These are phyloP conservation scores for Sinodicranocentrus sp. DNA, from an alignment of 2,888 invertebrate genomes.

Conservation along the genomic window DNA sequence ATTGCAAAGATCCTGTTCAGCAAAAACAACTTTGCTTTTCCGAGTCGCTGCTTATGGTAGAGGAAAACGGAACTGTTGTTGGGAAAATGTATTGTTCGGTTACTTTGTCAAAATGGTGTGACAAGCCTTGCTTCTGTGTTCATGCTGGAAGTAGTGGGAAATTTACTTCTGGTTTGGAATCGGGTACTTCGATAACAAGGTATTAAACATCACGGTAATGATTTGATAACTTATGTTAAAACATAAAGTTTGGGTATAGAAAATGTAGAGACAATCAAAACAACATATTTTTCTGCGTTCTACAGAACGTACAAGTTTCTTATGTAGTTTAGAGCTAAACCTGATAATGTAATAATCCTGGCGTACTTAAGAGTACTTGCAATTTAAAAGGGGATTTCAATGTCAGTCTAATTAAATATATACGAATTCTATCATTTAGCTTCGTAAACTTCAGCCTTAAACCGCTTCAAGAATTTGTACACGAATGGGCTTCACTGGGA, in stretches of 20 bases:
- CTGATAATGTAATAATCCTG: no score
- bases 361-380: no score
- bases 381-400: no score
- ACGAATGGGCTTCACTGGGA: constrained; percentile 71
- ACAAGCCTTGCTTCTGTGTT: constrained; percentile 65
- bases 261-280: no score
- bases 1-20: constrained; percentile 28
- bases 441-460: constrained; percentile 66
- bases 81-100: constrained; percentile 72
- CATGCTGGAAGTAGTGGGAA: constrained; percentile 71
- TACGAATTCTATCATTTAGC: constrained; percentile 52
- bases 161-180: constrained; percentile 69
- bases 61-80: constrained; percentile 67
- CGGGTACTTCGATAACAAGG: constrained; percentile 62
- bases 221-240: no score
- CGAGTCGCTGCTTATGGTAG: constrained; percentile 72
- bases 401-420: no score
- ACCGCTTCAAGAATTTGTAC: constrained; percentile 72
- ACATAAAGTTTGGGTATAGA: no score
- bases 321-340: no score
- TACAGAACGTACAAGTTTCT: no score
- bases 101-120: constrained; percentile 63
- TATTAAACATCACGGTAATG: no score
- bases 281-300: no score
- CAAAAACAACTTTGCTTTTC: constrained; percentile 66